Base-by-base conservation (phyloP, 2,888 invertebrate species). In the Dusona sp. region DNA sequence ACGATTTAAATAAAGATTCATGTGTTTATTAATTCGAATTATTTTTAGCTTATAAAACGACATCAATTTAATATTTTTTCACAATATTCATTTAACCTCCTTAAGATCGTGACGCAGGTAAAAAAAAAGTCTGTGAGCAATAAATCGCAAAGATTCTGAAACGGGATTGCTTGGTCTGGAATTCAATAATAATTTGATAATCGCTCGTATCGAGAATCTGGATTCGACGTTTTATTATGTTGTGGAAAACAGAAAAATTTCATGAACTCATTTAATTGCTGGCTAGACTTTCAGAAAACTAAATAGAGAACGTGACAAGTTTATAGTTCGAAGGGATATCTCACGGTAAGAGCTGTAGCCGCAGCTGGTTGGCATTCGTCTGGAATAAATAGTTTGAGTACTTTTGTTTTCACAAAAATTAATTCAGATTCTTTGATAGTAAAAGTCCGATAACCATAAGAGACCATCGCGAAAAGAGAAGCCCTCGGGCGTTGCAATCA, bases 401-500 rank as follows among this genome's bases (percentile, higher is more conserved):
- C 42, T 68, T 68, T 70, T 70, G n/a, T n/a, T 2, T 70, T 61
- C 51, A 79, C 51, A 42, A 74, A 74, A 82, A 68, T 79, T 73
- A 33, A 29, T 61, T 54, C 45, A 45, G 25, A 81, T 85, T 77
- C 45, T 77, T 57, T 48, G 36, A 61, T 75, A 67, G 51, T 57
- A 57, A 74, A 68, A 48, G 74, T 57, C 25, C 36, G 74, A 79
- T 79, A 25, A 57, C 61, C 70, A 9, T 42, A 51, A 19, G 33
- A 38, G n/a, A 42, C 25, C 13, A 70, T 22, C n/a, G 72, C 48
- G 48, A 51, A 36, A 33, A 48, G 70, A 72, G 48, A 54, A 16
- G 38, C 79, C 82, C 82, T 74, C 75, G 75, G 61, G 68, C 70
- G 82, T 64, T n/a, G 75, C 64, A 75, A 79, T 85, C n/a, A 85